Base-by-base conservation (phyloP, 2,113 vertebrate species). In the Rhea americana region DNA sequence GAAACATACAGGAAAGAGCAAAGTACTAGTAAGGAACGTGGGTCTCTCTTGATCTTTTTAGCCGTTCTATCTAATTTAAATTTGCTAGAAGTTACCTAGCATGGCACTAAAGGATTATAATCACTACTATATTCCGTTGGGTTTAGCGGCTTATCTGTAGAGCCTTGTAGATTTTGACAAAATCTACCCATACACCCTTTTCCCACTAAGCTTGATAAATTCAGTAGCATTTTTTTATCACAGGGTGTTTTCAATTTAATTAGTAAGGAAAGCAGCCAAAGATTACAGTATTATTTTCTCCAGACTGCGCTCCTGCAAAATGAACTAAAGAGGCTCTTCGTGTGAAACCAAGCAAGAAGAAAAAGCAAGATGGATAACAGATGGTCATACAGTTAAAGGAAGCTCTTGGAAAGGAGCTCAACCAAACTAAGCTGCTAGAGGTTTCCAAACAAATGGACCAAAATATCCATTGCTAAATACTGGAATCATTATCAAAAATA, bases 301-400 rank as follows among this genome's bases (percentile, higher is more conserved):
- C 43, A 32, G 81, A 89, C 72, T 39, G 43, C 39, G 72, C 48
- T 91, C 51, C 74, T 74, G 85, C 78, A 78, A 94, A 93, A 51
- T n/a, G 37, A 92, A 77, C 79, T 73, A 45, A 85, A 90, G 22
- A 37, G 37, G 12, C 53, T 63, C 30, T 58, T 58, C 28, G 35
- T 77, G 47, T 75, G 79, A 88, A 85, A 91, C 39, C 37, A 81
- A 25, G 71, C 59, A 72, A 75, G 41, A 82, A 37, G 50, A 61
- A 78, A 62, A 43, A 56, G 37, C 32, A 39, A 81, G 50, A 65
- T 75, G 51, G 75, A 10, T 78, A 89, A 93, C 96, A 95, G 93
- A 93, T 94, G 94, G 96, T 61, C 61, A 76, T 45, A 81, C n/a
- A 56, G 85, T 71, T 22, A 95, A 22, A 58, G 61, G 61, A 95